Percentiles rank a stretch among this genome's conserved stretches.
phyloP scores from a whole-genome alignment of 2,113 vertebrate genomes.

The Mus musculus region GRCm39 chr9:122664501-122665000 shows the following conservation, averaged over 20 bases:
- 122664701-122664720: not conserved
- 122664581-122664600: not conserved
- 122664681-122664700: not conserved
- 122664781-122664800: not conserved
- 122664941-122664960: not conserved
- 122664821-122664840: not conserved
- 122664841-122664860: not conserved
- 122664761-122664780: not conserved
- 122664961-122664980: slow-evolving; percentile 36
- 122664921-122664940: not conserved
- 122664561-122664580: not conserved
- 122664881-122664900: not conserved
- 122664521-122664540: slow-evolving; percentile 20
- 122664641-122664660: not conserved
- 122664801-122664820: not conserved
- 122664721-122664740: not conserved
- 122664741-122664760: not conserved
- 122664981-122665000: slow-evolving; percentile 9
- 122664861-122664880: not conserved
- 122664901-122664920: not conserved
- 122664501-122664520: slow-evolving; percentile 16
- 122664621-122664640: not conserved
- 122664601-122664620: not conserved
- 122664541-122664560: slow-evolving; percentile 19
- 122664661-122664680: slow-evolving; percentile 1